phyloP scores from a whole-genome alignment of 2,113 vertebrate species.

The Proterorhinus semilunaris region DNA sequence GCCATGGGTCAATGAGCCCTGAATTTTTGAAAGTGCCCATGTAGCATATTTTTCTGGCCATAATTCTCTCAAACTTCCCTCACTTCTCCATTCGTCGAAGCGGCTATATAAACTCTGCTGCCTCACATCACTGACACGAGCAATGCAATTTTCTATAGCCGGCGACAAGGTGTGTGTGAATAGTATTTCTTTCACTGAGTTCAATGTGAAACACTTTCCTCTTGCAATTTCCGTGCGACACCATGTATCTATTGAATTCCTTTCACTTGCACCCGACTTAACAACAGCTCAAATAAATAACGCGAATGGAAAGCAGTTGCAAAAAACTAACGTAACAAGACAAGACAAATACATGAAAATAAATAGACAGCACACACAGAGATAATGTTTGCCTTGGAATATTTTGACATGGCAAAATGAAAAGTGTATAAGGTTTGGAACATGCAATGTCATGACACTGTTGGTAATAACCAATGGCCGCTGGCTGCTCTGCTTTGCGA shows the following conservation, averaged over 20 bases:
- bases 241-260: slow-evolving; percentile 1
- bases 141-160: not conserved
- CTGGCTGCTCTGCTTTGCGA: too few relatives aligned
- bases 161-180: not conserved
- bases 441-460: not conserved
- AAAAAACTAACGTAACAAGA: not conserved
- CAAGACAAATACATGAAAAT: slow-evolving; percentile 5
- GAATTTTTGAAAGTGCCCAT: slow-evolving; percentile 22
- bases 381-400: not conserved
- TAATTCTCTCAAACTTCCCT: not conserved
- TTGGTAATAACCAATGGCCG: too few relatives aligned
- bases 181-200: not conserved
- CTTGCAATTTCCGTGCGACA: not conserved
- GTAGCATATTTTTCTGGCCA: slow-evolving; percentile 1
- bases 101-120: not conserved
- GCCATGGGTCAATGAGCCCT: slow-evolving; percentile 23
- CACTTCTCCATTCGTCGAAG: not conserved
- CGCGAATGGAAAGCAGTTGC: slow-evolving; percentile 3
- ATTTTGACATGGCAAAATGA: not conserved
- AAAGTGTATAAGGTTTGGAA: not conserved
- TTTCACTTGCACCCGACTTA: not conserved
- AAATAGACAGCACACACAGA: not conserved
- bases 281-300: slow-evolving; percentile 5
- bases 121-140: not conserved
- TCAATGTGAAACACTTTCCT: not conserved